Evolutionary conservation across 2,113 vertebrate species (phyloP).

Genomic region (Procavia capensis): DNA sequence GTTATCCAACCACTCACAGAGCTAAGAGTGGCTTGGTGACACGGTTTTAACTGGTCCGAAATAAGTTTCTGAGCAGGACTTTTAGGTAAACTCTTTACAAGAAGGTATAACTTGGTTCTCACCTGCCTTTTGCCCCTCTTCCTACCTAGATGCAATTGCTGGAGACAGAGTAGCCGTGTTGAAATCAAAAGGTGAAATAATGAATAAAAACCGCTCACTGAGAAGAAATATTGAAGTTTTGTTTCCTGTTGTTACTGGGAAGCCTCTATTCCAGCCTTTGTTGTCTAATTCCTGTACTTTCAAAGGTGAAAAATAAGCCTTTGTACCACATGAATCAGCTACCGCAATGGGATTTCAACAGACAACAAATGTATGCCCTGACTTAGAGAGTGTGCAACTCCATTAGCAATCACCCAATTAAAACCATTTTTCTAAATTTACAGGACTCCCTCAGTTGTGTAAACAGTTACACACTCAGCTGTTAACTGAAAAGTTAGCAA

Average conservation of each 20-base stretch:
- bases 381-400: not conserved
- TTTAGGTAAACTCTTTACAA: constrained; percentile 1
- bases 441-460: not conserved
- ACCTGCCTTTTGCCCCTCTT: not conserved
- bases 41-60: not conserved
- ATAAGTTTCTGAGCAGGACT: not conserved
- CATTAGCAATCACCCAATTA: not conserved
- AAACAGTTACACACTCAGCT: not conserved
- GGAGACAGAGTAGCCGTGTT: not conserved
- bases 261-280: not conserved
- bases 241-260: not conserved
- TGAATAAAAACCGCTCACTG: not conserved
- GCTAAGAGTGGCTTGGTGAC: not conserved
- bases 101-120: not conserved
- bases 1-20: not conserved
- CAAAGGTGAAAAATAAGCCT: not conserved
- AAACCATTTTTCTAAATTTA: not conserved
- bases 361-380: not conserved
- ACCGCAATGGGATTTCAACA: not conserved
- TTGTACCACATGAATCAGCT: not conserved
- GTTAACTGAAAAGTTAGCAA: not conserved
- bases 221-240: not conserved
- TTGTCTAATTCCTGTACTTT: not conserved
- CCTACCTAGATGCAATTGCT: not conserved
- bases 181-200: constrained; percentile 13